phyloP scores from a whole-genome alignment of 2,888 invertebrate genomes.

The Pilophorus perplexus region DNA sequence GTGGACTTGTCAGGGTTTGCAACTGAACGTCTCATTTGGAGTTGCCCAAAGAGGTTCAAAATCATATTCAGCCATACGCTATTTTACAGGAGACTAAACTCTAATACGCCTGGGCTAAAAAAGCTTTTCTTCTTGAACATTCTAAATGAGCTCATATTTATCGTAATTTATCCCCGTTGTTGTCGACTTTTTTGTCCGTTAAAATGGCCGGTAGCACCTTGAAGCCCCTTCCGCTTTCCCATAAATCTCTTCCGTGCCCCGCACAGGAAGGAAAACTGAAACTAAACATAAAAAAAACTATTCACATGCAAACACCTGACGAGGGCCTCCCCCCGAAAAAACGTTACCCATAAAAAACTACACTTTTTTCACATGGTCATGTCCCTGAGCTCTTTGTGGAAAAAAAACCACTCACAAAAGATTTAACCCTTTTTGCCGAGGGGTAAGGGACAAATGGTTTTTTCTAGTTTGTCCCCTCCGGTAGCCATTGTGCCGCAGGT shows the following conservation, averaged over 20 bases:
- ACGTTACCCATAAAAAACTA: slow-evolving; percentile 31
- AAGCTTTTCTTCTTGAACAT: no score
- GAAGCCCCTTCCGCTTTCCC: slow-evolving; percentile 20
- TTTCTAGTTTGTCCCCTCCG: slow-evolving; percentile 24
- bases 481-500: slow-evolving; percentile 22
- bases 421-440: slow-evolving; percentile 28
- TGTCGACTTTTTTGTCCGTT: no score
- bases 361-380: slow-evolving; percentile 34
- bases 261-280: slow-evolving; percentile 31
- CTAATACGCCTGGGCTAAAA: no score
- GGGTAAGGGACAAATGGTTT: slow-evolving; percentile 31
- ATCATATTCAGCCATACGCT: no score
- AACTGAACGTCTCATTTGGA: no score
- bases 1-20: no score
- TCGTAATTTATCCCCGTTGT: no score
- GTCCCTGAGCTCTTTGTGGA: slow-evolving; percentile 15
- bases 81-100: no score
- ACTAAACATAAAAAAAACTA: slow-evolving; percentile 29
- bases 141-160: no score
- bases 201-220: no score
- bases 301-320: slow-evolving; percentile 37
- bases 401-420: slow-evolving; percentile 28
- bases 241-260: slow-evolving; percentile 26
- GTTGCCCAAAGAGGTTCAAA: no score
- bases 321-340: no score